These are phyloP conservation scores for Caenorhabditis sp. DNA, from an alignment of 2,888 invertebrate genomes.

Conservation along the genomic window DNA sequence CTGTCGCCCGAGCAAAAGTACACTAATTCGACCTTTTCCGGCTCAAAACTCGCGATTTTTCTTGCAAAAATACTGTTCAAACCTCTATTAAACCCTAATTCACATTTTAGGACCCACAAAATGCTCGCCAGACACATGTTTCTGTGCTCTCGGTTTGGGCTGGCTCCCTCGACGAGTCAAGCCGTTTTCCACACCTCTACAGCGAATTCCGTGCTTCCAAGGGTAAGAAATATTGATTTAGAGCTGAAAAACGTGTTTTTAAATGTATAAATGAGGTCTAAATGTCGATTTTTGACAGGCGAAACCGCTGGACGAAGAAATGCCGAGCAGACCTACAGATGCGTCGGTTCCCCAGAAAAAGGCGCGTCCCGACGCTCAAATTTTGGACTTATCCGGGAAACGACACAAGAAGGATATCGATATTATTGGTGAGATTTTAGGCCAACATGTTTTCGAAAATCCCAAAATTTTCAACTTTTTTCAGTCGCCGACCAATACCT, in stretches of 20 bases:
- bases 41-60: conserved; percentile 1
- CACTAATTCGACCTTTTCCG: not conserved
- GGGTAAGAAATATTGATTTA: conserved; percentile 21
- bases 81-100: not conserved
- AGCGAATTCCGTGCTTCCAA: conserved; percentile 40
- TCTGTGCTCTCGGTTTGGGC: conserved; percentile 29
- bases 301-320: conserved; percentile 65
- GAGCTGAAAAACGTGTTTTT: not conserved
- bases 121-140: conserved; percentile 57
- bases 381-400: conserved; percentile 62
- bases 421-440: conserved; percentile 62
- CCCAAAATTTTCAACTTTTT: conserved; percentile 13
- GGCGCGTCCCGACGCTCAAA: conserved; percentile 19
- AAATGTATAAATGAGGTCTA: not conserved
- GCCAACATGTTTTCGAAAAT: too few species aligned
- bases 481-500: conserved; percentile 70
- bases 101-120: conserved; percentile 23
- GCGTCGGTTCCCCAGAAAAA: conserved; percentile 1
- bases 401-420: conserved; percentile 65
- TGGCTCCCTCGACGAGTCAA: conserved; percentile 65
- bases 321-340: conserved; percentile 7
- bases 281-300: conserved; percentile 46
- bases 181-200: conserved; percentile 64
- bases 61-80: not conserved
- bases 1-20: conserved; percentile 19